Base-by-base conservation (phyloP, 2,888 invertebrate genomes). In the Meteorus cinctellus region DNA sequence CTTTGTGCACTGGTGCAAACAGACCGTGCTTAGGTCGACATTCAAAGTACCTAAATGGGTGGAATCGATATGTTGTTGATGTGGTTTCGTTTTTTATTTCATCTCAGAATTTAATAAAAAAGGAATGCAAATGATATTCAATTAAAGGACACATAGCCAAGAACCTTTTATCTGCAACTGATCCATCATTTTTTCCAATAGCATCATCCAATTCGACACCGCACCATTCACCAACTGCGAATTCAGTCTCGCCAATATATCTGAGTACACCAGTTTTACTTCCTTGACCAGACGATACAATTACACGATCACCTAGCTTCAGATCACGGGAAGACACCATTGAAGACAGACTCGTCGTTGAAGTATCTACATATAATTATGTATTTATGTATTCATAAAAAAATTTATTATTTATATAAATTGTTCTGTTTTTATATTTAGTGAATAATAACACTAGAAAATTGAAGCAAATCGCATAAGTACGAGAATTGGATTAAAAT, bases 181-280 rank as follows among this genome's bases (percentile, higher is more conserved):
- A 94, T 76, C 99, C 98, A 87, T 99, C 98, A 90, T 99, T 98
- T 91, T 98, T 98, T 72, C 99, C 99, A 77, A 95, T 91, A 0
- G 97, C 94, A 81, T 98, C 97, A 88, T 98, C 98, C 82, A 99
- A 91, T 89, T 98, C 98, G 27, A 99, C 95, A 31, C 98, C 98
- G 79, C 96, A 98, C 98, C 98, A 98, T 83, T 97, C 94, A 48
- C 98, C 98, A 48, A 94, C 90, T 0, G 98, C 97, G 90, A 98
- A 98, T 85, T 97, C 96, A 45, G 98, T 96, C 70, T 92, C 91
- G 34, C 98, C 98, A 80, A 97, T 92, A 89, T 94, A 98, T 82
- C 95, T 92, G 72, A 98, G 91, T 55, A 94, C 93, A 72, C 98
- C 98, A 16, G 95, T 94, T 90, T 97, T 98, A 84, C 96, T 96